Evolutionary conservation across 2,888 invertebrate species (phyloP).

Genomic region (Keiferia lycopersicella): DNA sequence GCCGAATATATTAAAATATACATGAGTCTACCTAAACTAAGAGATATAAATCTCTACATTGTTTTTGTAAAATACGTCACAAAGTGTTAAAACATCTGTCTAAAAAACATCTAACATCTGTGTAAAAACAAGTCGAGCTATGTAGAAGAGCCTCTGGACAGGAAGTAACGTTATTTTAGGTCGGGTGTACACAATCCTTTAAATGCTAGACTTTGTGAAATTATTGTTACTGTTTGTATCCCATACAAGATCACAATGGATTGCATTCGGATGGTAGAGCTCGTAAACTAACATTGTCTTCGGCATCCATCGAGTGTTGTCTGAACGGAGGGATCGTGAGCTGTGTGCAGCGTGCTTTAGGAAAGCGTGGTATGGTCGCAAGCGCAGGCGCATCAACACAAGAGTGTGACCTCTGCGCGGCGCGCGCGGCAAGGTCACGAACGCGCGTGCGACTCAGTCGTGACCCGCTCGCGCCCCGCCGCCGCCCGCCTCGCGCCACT

Average conservation of each 20-base stretch:
- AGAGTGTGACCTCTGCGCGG: constrained; percentile 74
- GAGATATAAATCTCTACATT: constrained; percentile 17
- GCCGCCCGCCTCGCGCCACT: constrained; percentile 52
- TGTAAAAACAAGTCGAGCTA: not conserved
- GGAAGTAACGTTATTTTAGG: not conserved
- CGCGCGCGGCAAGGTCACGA: constrained; percentile 80
- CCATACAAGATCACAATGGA: not conserved
- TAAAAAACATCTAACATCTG: no score
- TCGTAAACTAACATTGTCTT: not conserved
- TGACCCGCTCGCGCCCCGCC: constrained; percentile 73
- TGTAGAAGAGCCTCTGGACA: not conserved
- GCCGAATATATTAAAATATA: not conserved
- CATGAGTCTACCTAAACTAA: not conserved
- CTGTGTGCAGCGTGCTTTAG: constrained; percentile 37
- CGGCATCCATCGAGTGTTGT: not conserved
- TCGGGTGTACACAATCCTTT: not conserved
- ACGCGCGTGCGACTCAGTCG: constrained; percentile 78
- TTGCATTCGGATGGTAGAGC: not conserved
- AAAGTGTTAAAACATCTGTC: not conserved
- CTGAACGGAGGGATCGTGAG: constrained; percentile 17
- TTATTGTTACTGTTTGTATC: not conserved
- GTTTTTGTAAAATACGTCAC: constrained; percentile 9
- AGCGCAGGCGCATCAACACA: constrained; percentile 68
- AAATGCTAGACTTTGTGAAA: not conserved
- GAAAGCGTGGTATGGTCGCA: constrained; percentile 53